Conservation (phyloP, 2,797 vertebrate genomes). For the Anas bernieri region DNA sequence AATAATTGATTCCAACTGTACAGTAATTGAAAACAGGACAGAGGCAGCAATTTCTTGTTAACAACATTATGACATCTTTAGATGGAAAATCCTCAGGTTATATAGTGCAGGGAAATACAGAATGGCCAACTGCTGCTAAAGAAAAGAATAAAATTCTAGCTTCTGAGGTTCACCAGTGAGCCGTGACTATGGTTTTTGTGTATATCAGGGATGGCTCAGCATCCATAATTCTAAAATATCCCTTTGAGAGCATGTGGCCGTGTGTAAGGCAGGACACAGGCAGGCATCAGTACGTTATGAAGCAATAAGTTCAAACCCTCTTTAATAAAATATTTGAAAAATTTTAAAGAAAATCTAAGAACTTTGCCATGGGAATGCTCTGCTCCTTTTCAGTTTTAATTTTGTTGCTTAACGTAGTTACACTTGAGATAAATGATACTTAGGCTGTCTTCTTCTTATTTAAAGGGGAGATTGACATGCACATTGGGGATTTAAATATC, state of each 20-base stretch:
- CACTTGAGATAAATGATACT: neutral
- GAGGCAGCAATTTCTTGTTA: neutral
- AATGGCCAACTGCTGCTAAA: neutral
- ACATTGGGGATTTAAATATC: neutral
- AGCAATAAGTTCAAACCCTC: neutral
- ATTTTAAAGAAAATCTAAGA: neutral
- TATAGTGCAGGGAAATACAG: neutral
- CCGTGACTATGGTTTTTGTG: fast-evolving
- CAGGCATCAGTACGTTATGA: neutral
- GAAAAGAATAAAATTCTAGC: neutral
- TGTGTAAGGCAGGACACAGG: neutral
- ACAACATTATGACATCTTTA: neutral
- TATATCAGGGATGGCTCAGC: neutral
- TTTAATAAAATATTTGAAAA: neutral
- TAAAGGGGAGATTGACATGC: neutral
- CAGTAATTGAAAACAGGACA: conserved; percentile 21
- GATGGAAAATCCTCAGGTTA: neutral
- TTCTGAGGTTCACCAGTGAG: neutral
- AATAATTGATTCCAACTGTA: conserved; percentile 37
- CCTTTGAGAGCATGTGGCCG: neutral
- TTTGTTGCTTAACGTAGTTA: neutral
- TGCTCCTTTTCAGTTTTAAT: neutral
- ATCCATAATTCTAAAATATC: neutral
- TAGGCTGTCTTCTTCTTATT: neutral
- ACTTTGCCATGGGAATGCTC: neutral